Evolutionary conservation across 2,797 vertebrate species (phyloP), one percentile per base, ranked within the genome.

Genomic region (Menidia menidia): DNA sequence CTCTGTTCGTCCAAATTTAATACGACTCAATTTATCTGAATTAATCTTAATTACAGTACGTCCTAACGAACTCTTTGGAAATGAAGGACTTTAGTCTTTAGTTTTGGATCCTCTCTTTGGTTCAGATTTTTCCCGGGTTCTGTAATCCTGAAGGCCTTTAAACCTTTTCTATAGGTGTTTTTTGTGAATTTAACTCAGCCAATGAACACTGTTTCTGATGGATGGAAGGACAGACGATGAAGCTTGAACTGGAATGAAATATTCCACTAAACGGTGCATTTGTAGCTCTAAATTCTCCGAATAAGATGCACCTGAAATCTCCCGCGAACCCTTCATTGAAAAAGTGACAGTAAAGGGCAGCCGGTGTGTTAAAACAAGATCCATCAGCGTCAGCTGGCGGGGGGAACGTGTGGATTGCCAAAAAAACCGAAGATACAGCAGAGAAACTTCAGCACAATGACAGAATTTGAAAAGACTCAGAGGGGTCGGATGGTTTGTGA

Each of bases 1-100:
- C 48, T 47, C 35, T 35, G 25, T 79, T 65, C n/a, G 59, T 13
- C 19, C 41, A 73, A 72, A 77, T 72, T 48, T 69, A 72, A 69
- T 25, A 35, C 42, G 19, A 61, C 45, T 0, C 14, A 10, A 25
- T 50, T 58, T 30, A 31, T 16, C 44, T 51, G 19, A 51, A 33
- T n/a, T 5, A n/a, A 25, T 14, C 16, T 14, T 33, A 30, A 18
- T 42, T 67, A 18, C 30, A 16, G 9, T 60, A 66, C 13, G 1
- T 25, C 11, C 12, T 0, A 4, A 25, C 1, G 6, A 4, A 44
- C 43, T 44, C 3, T 3, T 15, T 50, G 12, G 12, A 50, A 4
- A 50, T 4, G 48, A 18, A 19, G 48, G 48, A 51, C 3, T 30
- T 25, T 5, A 51, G 48, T 25, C 48, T 51, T 51, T 51, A 12